These are phyloP conservation scores for Ptychochromis oligacanthus DNA, from an alignment of 2,113 vertebrate species.

Conservation along the genomic window DNA sequence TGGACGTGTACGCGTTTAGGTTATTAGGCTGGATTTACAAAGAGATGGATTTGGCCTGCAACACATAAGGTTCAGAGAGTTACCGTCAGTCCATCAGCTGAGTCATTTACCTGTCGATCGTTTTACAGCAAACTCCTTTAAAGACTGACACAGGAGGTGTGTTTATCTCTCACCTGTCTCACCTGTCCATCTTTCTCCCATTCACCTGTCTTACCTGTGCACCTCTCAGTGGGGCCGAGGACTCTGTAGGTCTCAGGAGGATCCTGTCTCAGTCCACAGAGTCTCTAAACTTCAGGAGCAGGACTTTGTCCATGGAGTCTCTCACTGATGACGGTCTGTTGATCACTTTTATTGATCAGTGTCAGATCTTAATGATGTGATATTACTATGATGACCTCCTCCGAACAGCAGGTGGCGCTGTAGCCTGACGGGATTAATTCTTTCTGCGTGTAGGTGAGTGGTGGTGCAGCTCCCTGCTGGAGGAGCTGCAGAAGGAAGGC, in stretches of 20 bases:
- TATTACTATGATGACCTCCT: neutral
- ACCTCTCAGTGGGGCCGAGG: conserved; percentile 85
- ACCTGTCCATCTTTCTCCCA: neutral
- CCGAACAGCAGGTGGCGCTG: neutral
- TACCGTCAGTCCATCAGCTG: too few species aligned
- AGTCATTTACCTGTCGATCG: neutral
- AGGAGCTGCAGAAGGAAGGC: conserved; percentile 87
- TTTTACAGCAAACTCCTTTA: neutral
- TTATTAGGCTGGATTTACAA: too few species aligned
- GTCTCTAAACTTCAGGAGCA: conserved; percentile 91
- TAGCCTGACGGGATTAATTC: neutral
- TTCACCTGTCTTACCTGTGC: conserved; percentile 2
- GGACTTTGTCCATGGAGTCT: conserved; percentile 92
- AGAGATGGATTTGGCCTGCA: too few species aligned
- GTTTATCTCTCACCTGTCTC: neutral
- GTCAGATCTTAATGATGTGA: neutral
- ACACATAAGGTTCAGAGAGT: too few species aligned
- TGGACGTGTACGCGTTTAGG: too few species aligned
- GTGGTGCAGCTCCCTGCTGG: conserved; percentile 89
- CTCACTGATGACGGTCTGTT: conserved; percentile 90
- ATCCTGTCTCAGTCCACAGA: conserved; percentile 96
- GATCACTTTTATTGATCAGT: neutral
- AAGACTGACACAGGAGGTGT: too few species aligned
- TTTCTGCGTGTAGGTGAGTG: conserved; percentile 70
- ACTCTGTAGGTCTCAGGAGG: conserved; percentile 86